Evolutionary conservation across 2,113 vertebrate genomes (phyloP), one percentile per base, ranked within the genome.

Genomic region (Sander lucioperca): DNA sequence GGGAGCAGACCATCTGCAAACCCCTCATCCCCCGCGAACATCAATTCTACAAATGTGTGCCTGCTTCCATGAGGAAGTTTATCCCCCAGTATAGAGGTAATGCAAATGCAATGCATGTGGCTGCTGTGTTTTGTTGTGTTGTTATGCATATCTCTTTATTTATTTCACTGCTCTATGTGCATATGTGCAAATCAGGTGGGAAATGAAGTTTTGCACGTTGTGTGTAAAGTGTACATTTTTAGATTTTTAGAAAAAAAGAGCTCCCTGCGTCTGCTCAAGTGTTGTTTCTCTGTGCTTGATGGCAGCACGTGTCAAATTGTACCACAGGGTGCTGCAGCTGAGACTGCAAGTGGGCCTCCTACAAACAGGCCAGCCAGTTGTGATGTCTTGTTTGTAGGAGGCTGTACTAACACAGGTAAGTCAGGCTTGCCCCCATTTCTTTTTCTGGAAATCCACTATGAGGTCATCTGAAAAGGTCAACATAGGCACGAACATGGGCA

Each of bases 31-130:
- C 97, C 27, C 95, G 97, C 47, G 98, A 99, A 59, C 97, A 99
- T 85, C 97, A 97, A 90, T 99, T 99, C 94, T 99, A 99, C 93
- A 97, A 97, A 93, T 97, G 95, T 79, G 96, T 99, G 79, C 98
- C 98, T n/a, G 94, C 96, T 19, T 97, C 97, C 85, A 97, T 99
- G 95, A 96, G 96, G 93, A 97, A 95, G 94, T 99, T 99, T 91
- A 99, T 97, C 89, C 98, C 98, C 0, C 97, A 99, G 51, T 99
- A 99, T 58, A 97, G 97, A 97, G 98, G 98, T 99, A 96, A 95
- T 93, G 90, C 80, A 64, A 70, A 11, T n/a, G n/a, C n/a, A n/a
- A n/a, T n/a, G n/a, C n/a, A n/a, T 43, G 10, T 80, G 23, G 43
- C 1, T 77, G 43, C 54, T 79, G n/a, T 73, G n/a, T 77, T 64